These are phyloP conservation scores for Chelonia mydas DNA, from an alignment of 2,797 vertebrate genomes.

Conservation along the genomic window DNA sequence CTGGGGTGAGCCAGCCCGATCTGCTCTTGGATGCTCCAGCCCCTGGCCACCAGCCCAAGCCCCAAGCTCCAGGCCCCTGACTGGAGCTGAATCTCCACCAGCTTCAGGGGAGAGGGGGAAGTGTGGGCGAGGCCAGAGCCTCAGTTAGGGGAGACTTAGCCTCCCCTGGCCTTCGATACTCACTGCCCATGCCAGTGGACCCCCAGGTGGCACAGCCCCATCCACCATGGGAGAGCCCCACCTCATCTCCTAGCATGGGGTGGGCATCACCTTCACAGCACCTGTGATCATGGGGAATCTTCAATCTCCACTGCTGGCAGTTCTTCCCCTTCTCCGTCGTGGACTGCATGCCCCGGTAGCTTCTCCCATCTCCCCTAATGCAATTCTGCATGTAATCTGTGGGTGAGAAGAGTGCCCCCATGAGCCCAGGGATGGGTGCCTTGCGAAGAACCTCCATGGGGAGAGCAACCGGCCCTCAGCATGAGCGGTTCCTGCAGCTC, in stretches of 20 bases:
- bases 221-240: neutral
- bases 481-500: neutral
- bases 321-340: slow-evolving; percentile 84
- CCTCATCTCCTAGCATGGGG: neutral
- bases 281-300: slow-evolving; percentile 94
- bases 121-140: too few species aligned
- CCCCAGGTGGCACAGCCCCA: neutral
- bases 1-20: too few species aligned
- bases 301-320: slow-evolving; percentile 93
- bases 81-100: too few species aligned
- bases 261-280: slow-evolving; percentile 49
- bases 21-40: too few species aligned
- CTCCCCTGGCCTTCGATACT: too few species aligned
- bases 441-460: neutral
- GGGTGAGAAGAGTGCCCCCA: accelerated
- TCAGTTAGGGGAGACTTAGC: too few species aligned
- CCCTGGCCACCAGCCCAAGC: too few species aligned
- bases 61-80: too few species aligned
- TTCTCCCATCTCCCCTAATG: slow-evolving; percentile 84
- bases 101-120: too few species aligned
- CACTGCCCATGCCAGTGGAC: neutral
- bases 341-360: slow-evolving; percentile 88
- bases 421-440: neutral
- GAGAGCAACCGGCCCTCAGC: neutral
- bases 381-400: slow-evolving; percentile 93